Base-by-base conservation (phyloP, 2,888 invertebrate genomes). In the Stenurella melanura region DNA sequence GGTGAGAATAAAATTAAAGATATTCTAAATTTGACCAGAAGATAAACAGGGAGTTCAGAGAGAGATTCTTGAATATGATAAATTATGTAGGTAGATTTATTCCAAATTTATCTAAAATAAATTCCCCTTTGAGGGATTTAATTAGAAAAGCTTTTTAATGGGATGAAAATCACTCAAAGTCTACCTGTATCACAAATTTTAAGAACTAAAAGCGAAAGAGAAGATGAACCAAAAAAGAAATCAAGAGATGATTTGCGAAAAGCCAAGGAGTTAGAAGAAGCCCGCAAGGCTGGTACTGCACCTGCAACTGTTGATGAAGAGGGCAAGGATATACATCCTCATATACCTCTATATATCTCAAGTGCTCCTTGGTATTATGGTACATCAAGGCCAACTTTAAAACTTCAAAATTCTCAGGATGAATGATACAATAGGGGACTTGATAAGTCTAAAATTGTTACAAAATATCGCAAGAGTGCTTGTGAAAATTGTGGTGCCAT, bases 401-500 rank as follows among this genome's bases (percentile, higher is more conserved):
- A 97, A 88, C 99, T 99, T 94, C 99, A 99, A 90, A 91, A 99
- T 19, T 97, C 97, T 0, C 98, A 98, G 87, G 95, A 96, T 84
- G 95, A 95, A 68, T 96, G 96, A 92, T 97, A 96, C 87, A 93
- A 94, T 76, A 94, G 97, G 83, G 99, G 99, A 11, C 93, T 97
- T 21, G 96, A 97, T 85, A 90, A 93, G 90, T 90, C 92, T 1
- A 93, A 93, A 87, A 87, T 93, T 69, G 92, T 94, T 0, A 95
- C 94, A 0, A 97, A 97, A 88, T 98, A 93, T 88, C 93, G 98
- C 0, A 96, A 97, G 91, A 98, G 99, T 11, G 97, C 99, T 0
- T 99, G 99, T 90, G 98, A 98, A 88, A 99, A 99, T 89, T 99
- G 99, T 90, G 99, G 99, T 0, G 98, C 99, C 0, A 92, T 98